Base-by-base conservation (phyloP, 2,797 vertebrate genomes). In the Saxicola maurus region DNA sequence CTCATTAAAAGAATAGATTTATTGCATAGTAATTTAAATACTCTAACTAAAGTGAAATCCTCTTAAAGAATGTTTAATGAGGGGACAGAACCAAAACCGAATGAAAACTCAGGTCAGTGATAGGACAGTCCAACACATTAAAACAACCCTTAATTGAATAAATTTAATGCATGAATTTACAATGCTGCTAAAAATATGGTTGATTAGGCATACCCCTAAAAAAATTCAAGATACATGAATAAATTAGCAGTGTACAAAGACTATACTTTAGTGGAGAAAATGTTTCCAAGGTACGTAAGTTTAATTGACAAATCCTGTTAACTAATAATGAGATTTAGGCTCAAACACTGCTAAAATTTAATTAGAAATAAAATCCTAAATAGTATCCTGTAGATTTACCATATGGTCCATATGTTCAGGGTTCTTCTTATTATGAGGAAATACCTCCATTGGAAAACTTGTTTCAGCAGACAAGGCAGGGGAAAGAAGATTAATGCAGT, bases 41-140 rank as follows among this genome's bases (percentile, higher is more conserved):
- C 87, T 93, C 85, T 90, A 91, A 93, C 89, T 96, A 79, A 91
- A 94, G 80, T 72, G 51, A 96, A 97, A 96, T 96, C 92, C 87
- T 96, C 92, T 95, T 96, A 94, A 89, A 93, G 85, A 96, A 95
- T 96, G 83, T 88, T 96, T 96, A 97, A 97, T 96, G 89, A 96
- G 38, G 45, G 48, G 80, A 92, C 77, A 93, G 88, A 94, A 91
- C n/a, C 27, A 64, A 89, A 94, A 95, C 45, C 8, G 10, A 94
- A 94, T 86, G 52, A 95, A 96, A 95, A 43, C 10, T 75, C 10
- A 11, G 73, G 60, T 92, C 95, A 95, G 90, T 61, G 74, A 93
- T 77, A 95, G 90, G 95, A 96, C 90, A 66, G 52, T 84, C 67
- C 37, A 95, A 91, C 35, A 46, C 62, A 78, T 94, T 95, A 95